Conservation (phyloP, 2,888 invertebrate genomes). For the Bruchidius siliquastri region DNA sequence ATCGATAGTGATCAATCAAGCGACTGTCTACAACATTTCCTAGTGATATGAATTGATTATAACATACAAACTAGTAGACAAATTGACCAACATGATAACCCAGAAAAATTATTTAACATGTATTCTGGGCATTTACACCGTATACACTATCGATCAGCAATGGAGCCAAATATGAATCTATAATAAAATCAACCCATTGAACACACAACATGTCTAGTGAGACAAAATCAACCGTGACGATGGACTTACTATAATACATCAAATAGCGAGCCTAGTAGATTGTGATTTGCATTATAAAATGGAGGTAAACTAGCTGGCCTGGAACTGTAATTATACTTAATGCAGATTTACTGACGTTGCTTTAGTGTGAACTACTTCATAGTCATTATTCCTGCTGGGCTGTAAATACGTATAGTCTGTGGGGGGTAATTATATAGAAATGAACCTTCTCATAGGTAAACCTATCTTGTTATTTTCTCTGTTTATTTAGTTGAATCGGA, state of each 20-base stretch:
- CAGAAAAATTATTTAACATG: too few species aligned
- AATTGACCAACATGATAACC: too few species aligned
- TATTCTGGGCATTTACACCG: too few species aligned
- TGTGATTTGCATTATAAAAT: background rate
- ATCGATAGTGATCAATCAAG: too few species aligned
- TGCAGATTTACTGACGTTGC: background rate
- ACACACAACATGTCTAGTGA: background rate
- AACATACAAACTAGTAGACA: too few species aligned
- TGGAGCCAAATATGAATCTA: too few species aligned
- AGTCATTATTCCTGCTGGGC: background rate
- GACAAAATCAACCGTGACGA: background rate
- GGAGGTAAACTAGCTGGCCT: background rate
- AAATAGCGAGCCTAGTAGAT: background rate
- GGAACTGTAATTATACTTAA: background rate
- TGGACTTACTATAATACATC: background rate
- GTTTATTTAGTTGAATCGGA: too few species aligned
- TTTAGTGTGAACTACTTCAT: background rate
- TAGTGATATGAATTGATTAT: too few species aligned
- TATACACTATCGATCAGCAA: too few species aligned
- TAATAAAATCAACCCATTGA: too few species aligned
- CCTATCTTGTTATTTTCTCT: background rate
- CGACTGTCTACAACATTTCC: too few species aligned
- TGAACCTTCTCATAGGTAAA: background rate
- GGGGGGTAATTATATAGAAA: background rate
- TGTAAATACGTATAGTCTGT: background rate